Evolutionary conservation across 2,113 vertebrate species (phyloP).

Genomic region (Eurystomus gularis): DNA sequence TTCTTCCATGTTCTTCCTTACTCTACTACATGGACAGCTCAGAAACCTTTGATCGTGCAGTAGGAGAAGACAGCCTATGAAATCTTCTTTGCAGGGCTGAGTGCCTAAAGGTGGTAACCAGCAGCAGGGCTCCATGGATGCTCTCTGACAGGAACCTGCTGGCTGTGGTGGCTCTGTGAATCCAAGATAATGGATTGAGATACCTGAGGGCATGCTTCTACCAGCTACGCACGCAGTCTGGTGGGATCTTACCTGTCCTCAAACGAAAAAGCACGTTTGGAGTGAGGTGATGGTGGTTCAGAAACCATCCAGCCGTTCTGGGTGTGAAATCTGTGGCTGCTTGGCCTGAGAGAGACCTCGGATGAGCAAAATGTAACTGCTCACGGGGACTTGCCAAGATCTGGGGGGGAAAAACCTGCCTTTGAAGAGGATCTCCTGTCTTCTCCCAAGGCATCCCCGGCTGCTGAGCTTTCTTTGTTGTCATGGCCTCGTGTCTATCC

Average conservation of each 20-base stretch:
- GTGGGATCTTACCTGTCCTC: neutral
- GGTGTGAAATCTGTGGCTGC: neutral
- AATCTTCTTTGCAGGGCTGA: neutral
- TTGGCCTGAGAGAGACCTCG: neutral
- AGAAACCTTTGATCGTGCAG: neutral
- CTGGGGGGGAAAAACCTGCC: neutral
- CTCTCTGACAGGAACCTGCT: neutral
- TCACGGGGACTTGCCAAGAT: neutral
- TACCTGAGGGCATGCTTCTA: neutral
- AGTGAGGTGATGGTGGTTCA: neutral
- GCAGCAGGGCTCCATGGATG: neutral
- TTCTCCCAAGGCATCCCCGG: neutral
- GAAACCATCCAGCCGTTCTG: neutral
- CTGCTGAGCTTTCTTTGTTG: neutral
- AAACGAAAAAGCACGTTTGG: neutral
- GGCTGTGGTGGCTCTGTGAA: neutral
- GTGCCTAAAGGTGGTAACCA: neutral
- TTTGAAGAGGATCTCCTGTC: neutral
- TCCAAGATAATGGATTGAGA: neutral
- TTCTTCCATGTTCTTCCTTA: neutral
- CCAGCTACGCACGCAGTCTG: neutral
- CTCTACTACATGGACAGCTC: neutral
- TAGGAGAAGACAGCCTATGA: neutral
- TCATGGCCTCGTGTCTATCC: no score
- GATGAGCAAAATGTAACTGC: neutral